phyloP scores from a whole-genome alignment of 2,113 vertebrate genomes.

The Glaucidium brasilianum region DNA sequence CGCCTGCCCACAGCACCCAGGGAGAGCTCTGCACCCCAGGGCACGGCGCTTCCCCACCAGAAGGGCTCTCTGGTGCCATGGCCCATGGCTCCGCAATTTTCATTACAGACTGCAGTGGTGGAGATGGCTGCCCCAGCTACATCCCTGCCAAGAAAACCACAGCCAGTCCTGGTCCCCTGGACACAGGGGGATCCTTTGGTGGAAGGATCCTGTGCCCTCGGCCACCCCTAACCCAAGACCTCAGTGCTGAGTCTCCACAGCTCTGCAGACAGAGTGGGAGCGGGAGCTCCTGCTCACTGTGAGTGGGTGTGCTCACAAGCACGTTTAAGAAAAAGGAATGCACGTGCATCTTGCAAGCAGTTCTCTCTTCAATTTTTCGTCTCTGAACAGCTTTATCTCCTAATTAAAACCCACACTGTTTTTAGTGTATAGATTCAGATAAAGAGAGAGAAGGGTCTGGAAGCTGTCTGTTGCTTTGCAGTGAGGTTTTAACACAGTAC shows the following conservation, averaged over 20 bases:
- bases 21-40: neutral
- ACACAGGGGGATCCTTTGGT: fast-evolving
- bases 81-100: neutral
- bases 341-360: neutral
- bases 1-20: fast-evolving
- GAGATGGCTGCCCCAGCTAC: neutral
- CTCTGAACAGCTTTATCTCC: neutral
- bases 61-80: neutral
- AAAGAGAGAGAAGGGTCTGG: neutral
- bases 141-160: neutral
- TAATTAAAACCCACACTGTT: neutral
- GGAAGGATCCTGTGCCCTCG: neutral
- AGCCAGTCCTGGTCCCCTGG: neutral
- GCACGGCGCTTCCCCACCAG: fast-evolving
- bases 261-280: neutral
- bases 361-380: neutral
- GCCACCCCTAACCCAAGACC: neutral
- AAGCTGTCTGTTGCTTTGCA: neutral
- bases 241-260: neutral
- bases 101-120: fast-evolving
- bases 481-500: neutral
- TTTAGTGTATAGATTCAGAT: neutral
- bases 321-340: neutral
- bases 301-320: fast-evolving
- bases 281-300: neutral